Conservation (phyloP, 2,888 invertebrate species). For the Dugesia japonica region DNA sequence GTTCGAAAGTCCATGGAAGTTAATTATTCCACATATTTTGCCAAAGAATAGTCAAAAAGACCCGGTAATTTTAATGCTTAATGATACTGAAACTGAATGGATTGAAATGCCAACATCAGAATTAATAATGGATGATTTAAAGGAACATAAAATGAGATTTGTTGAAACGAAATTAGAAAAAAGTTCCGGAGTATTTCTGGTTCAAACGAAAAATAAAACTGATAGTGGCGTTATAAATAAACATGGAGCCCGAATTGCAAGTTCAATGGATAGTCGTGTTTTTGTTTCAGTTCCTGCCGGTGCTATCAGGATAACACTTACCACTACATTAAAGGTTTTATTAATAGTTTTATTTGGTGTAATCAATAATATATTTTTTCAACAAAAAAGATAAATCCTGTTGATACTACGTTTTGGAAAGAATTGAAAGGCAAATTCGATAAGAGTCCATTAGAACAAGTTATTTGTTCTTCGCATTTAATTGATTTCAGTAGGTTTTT, state of each 20-base stretch:
- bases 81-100: not conserved
- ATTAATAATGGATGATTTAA: not conserved
- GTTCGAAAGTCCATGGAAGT: not conserved
- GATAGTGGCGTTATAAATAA: not conserved
- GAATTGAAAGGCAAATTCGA: constrained; percentile 1
- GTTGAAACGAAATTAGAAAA: not conserved
- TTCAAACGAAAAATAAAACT: not conserved
- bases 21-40: not conserved
- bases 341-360: not conserved
- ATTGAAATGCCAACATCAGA: constrained; percentile 1
- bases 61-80: not conserved
- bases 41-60: not conserved
- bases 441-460: constrained; percentile 5
- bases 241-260: constrained; percentile 12
- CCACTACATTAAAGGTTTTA: not conserved
- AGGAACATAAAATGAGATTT: not conserved
- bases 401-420: not conserved
- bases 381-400: not conserved
- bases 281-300: not conserved
- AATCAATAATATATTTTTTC: too few relatives aligned
- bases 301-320: not conserved
- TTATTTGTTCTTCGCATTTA: not conserved
- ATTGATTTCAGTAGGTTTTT: not conserved
- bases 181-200: not conserved
- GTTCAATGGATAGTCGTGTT: constrained; percentile 13